A percentile compares a stretch with the other conserved stretches of the same genome.
These are phyloP conservation scores for Tribolium madens DNA, from an alignment of 1,140 invertebrate species.

Conservation along the genomic window DNA sequence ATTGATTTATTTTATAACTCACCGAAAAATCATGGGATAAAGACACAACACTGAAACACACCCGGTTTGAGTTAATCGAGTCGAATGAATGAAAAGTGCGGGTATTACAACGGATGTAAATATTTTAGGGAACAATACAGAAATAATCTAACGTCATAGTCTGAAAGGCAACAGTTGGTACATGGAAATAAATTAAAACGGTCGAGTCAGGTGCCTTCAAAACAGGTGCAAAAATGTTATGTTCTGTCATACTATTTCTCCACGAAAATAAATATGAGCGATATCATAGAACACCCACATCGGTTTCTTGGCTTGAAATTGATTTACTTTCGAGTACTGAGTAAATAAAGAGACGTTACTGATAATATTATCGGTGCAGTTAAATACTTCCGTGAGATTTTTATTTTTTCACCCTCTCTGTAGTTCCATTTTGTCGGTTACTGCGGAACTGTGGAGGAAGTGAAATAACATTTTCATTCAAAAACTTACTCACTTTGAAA, in stretches of 20 bases:
- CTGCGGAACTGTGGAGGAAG: background rate
- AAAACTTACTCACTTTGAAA: no score
- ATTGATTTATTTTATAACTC: constrained; percentile 4
- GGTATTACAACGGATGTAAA: constrained; percentile 17
- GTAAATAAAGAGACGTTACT: background rate
- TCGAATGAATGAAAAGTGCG: constrained; percentile 23
- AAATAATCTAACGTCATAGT: constrained; percentile 20
- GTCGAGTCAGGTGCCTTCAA: constrained; percentile 19
- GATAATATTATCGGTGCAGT: background rate
- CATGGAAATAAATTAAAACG: constrained; percentile 9
- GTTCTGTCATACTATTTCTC: background rate
- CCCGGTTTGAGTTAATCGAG: background rate
- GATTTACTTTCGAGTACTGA: background rate
- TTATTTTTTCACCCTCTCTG: background rate
- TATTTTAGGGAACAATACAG: constrained; percentile 26
- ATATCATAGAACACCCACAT: background rate
- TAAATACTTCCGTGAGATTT: background rate
- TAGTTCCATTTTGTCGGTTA: background rate
- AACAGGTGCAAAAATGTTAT: background rate
- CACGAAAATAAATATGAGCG: background rate
- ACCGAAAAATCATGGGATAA: constrained; percentile 6
- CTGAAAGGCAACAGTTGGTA: constrained; percentile 27
- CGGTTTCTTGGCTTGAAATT: background rate
- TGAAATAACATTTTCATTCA: background rate
- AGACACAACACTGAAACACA: background rate